These are phyloP conservation scores for Platichthys stellatus DNA, from an alignment of 2,113 vertebrate species.

Conservation along the genomic window DNA sequence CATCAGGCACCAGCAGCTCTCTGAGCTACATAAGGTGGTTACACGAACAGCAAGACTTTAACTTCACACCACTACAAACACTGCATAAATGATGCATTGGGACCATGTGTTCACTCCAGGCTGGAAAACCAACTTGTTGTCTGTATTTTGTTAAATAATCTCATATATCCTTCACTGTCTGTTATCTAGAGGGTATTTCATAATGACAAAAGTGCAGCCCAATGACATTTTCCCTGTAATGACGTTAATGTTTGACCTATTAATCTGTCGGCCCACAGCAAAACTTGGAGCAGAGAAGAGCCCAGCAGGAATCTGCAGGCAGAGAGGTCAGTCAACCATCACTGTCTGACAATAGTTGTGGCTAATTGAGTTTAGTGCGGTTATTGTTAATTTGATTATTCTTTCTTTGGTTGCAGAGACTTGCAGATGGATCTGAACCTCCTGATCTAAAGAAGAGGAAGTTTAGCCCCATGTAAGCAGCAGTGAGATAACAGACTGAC, in stretches of 20 bases:
- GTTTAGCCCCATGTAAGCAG: conserved; percentile 80
- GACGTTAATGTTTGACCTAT: neutral
- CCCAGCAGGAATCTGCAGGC: conserved; percentile 82
- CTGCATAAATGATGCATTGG: too few relatives aligned
- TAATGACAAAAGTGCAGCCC: neutral
- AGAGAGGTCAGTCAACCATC: conserved; percentile 80
- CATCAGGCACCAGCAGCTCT: conserved; percentile 92
- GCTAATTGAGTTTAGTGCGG: neutral
- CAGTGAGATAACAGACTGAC: conserved; percentile 5
- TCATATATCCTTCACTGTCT: neutral
- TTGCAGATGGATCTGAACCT: conserved; percentile 79
- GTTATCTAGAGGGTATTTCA: neutral
- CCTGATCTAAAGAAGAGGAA: conserved; percentile 86
- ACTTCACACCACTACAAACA: neutral
- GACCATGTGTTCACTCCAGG: neutral
- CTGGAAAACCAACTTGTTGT: neutral
- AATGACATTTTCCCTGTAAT: neutral
- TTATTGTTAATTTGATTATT: neutral
- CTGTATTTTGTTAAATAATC: neutral
- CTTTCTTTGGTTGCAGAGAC: conserved; percentile 77
- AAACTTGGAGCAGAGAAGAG: conserved; percentile 89
- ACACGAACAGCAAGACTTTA: neutral
- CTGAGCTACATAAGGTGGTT: conserved; percentile 90
- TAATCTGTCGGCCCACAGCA: conserved; percentile 75
- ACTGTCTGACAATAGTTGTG: neutral